A percentile compares a stretch with the other conserved stretches of the same genome.
Evolutionary conservation across 1,140 invertebrate genomes (phyloP).

Genomic region (Drosophila hydei): DNA sequence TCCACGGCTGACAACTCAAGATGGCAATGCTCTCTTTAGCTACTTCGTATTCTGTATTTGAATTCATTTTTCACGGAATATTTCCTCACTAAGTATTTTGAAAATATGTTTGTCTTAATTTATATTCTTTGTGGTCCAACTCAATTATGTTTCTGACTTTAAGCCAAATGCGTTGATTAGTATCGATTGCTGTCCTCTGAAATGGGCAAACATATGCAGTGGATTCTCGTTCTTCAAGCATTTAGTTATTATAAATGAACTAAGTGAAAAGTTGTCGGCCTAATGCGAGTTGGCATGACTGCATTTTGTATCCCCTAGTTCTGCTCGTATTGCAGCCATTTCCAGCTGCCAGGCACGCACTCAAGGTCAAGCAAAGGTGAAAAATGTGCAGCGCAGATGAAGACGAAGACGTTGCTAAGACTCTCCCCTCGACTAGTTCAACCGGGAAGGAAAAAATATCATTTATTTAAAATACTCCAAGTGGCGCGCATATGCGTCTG

Average conservation of each 20-base stretch:
- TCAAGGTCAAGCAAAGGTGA: slow-evolving; percentile 77
- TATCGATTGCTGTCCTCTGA: slow-evolving; percentile 24
- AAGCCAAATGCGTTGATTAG: slow-evolving; percentile 23
- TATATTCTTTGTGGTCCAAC: background rate
- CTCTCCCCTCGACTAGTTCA: slow-evolving; percentile 18
- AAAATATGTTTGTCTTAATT: background rate
- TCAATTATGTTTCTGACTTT: background rate
- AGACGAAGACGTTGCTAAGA: slow-evolving; percentile 36
- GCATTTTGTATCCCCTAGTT: slow-evolving; percentile 16
- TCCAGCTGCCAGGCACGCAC: slow-evolving; percentile 58
- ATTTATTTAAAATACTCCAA: slow-evolving; percentile 65
- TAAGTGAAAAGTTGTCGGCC: slow-evolving; percentile 54
- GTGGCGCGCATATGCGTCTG: slow-evolving; percentile 54
- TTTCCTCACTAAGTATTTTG: too few relatives aligned
- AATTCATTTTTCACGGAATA: too few relatives aligned
- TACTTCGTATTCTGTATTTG: too few relatives aligned
- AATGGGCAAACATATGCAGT: slow-evolving; percentile 6
- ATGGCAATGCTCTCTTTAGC: background rate
- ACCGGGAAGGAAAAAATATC: slow-evolving; percentile 50
- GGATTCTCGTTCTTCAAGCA: background rate
- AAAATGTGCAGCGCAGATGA: slow-evolving; percentile 64
- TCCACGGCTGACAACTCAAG: too few relatives aligned
- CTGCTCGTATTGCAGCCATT: slow-evolving; percentile 3
- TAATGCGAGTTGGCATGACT: slow-evolving; percentile 43
- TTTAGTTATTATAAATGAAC: slow-evolving; percentile 48